Base-by-base conservation (phyloP, 2,888 invertebrate species). In the Cephus nigrinus region DNA sequence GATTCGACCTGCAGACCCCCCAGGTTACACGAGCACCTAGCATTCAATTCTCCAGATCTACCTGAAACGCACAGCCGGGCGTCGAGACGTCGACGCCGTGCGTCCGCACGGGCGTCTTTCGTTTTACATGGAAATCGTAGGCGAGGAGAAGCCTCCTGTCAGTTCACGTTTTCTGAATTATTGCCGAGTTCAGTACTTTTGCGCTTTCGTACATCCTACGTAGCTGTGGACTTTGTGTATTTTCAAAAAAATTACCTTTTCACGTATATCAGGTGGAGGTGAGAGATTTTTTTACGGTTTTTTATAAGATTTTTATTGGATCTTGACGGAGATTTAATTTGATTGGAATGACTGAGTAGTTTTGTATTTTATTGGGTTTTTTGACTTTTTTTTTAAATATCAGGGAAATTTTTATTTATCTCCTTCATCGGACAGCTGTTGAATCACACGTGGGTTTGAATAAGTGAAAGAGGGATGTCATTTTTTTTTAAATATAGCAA, bases 31-130 rank as follows among this genome's bases (percentile, higher is more conserved):
- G 9, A 4, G 12, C 69, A 77, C 36, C 72, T 73, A 75, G 76
- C 79, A 74, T 76, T 78, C 75, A 81, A 81, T 79, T 80, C 76
- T 79, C 74, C 77, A 79, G 84, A 83, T 80, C 80, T 78, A 79
- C 79, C 80, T 82, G 80, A 82, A 83, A 80, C 74, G 76, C 76
- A 77, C 80, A 83, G 82, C 80, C 5, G 40, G 5, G 35, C 40
- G 15, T 40, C 15, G 40, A 55, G 23, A 55, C 40, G 23, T 5
- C 23, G 40, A 55, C 40, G 40, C 40, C 23, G 23, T 23, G 40
- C 40, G 23, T 76, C 72, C 74, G 75, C 79, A 76, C 75, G 35
- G 76, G 76, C 76, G 77, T 40, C 75, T 77, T 80, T 74, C 81
- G 76, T 80, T 82, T 78, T 81, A 40, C 81, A 79, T 80, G 81